These are phyloP conservation scores for Pangasius macronema DNA, from an alignment of 2,797 vertebrate genomes.

Conservation along the genomic window DNA sequence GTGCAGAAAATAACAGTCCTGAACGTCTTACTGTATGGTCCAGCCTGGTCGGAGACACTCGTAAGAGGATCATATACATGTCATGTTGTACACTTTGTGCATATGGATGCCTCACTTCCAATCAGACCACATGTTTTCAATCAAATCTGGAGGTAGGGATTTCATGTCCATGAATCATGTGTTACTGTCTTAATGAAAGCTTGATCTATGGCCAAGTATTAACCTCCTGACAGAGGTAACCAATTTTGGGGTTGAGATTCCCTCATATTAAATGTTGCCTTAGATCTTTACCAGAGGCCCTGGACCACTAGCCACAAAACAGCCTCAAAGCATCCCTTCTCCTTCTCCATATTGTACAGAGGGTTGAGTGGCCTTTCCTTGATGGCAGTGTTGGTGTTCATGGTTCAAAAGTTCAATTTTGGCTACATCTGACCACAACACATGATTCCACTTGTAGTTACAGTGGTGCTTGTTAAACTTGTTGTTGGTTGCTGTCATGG, in stretches of 20 bases:
- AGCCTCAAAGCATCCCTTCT: neutral
- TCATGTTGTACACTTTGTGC: neutral
- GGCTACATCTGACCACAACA: neutral
- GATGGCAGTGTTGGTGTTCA: neutral
- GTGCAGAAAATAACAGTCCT: neutral
- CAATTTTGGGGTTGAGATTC: neutral
- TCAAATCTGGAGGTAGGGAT: neutral
- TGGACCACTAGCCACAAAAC: neutral
- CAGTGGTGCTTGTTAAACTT: neutral
- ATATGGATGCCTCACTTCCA: neutral
- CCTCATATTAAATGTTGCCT: neutral
- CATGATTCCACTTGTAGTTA: constrained; percentile 3
- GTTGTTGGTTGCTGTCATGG: neutral
- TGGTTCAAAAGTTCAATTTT: neutral
- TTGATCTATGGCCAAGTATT: neutral
- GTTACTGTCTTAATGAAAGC: neutral
- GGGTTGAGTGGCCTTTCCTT: neutral
- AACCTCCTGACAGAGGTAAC: neutral
- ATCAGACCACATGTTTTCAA: neutral
- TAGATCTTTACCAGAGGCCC: neutral
- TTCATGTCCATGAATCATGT: neutral
- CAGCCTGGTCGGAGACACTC: neutral
- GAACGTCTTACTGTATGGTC: neutral
- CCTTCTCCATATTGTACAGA: neutral
- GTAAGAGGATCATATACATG: neutral